Percentiles rank a stretch among this genome's conserved stretches.
Conservation (phyloP, 2,888 invertebrate genomes). For the Drosophila birchii region DNA sequence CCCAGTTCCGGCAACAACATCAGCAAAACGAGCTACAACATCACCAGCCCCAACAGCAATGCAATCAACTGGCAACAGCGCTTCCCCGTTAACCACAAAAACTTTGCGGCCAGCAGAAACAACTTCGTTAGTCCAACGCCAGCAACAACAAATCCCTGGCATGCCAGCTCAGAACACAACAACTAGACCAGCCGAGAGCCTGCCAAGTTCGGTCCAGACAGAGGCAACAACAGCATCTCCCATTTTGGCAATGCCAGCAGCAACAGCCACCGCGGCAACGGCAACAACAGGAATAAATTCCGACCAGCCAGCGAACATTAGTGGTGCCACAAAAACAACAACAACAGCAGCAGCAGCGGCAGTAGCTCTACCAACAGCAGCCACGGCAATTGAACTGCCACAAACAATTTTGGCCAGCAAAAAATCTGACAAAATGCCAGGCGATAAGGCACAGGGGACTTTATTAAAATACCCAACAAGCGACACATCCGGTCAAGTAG, state of each 20-base stretch:
- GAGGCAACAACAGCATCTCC: constrained; percentile 44
- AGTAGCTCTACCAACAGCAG: constrained; percentile 38
- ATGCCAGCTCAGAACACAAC: constrained; percentile 55
- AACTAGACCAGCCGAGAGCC: constrained; percentile 37
- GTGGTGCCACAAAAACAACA: constrained; percentile 58
- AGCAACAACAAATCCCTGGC: constrained; percentile 66
- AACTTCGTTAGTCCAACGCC: constrained; percentile 74
- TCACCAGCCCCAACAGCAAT: constrained; percentile 37
- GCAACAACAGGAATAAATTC: constrained; percentile 40
- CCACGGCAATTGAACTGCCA: constrained; percentile 52
- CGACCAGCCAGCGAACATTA: constrained; percentile 61
- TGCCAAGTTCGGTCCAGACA: constrained; percentile 58
- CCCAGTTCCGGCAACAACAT: constrained; percentile 33
- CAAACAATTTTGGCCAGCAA: constrained; percentile 59
- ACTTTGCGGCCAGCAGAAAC: constrained; percentile 73
- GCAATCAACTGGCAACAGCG: constrained; percentile 67
- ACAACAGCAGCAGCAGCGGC: constrained; percentile 25
- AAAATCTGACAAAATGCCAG: constrained; percentile 56
- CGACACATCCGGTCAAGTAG: constrained; percentile 64
- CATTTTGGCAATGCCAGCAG: constrained; percentile 59
- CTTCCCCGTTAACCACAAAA: constrained; percentile 69
- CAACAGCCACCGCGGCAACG: constrained; percentile 30
- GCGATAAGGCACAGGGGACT: constrained; percentile 55
- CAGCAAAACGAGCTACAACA: constrained; percentile 39
- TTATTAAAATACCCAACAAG: constrained; percentile 67